A percentile compares a stretch with the other conserved stretches of the same genome.
Conservation (phyloP, 1,140 invertebrate species). For the Hormaphis cornu region DNA sequence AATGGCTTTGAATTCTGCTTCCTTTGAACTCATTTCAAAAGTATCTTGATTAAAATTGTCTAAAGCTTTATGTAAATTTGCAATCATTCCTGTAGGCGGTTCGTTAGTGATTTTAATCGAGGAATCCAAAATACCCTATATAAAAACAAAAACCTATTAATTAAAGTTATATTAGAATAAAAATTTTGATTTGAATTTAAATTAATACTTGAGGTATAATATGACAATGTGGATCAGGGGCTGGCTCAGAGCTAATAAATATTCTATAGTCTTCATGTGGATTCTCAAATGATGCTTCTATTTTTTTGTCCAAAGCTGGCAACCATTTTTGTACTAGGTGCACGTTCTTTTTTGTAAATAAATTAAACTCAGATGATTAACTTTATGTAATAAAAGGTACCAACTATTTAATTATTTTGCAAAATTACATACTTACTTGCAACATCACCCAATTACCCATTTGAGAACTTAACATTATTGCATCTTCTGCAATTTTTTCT, state of each 20-base stretch:
- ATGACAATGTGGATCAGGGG: constrained; percentile 49
- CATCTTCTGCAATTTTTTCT: constrained; percentile 78
- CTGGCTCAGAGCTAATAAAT: constrained; percentile 63
- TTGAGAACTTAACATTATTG: constrained; percentile 64
- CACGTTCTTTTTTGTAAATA: constrained; percentile 84
- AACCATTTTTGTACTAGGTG: constrained; percentile 87
- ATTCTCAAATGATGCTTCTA: constrained; percentile 64
- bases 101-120: constrained; percentile 95
- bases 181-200: not conserved
- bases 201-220: constrained; percentile 54
- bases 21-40: constrained; percentile 83
- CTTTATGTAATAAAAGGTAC: not conserved
- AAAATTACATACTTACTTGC: constrained; percentile 44
- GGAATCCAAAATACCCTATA: constrained; percentile 83
- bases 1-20: constrained; percentile 87
- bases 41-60: constrained; percentile 91
- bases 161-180: not conserved
- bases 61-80: constrained; percentile 86
- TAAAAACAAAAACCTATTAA: constrained; percentile 20
- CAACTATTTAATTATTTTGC: not conserved
- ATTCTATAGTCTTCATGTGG: constrained; percentile 62
- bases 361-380: constrained; percentile 26
- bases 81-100: constrained; percentile 86
- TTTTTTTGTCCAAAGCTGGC: constrained; percentile 76
- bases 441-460: constrained; percentile 88